phyloP scores from a whole-genome alignment of 2,113 vertebrate genomes.

The Ceyx margarethae region DNA sequence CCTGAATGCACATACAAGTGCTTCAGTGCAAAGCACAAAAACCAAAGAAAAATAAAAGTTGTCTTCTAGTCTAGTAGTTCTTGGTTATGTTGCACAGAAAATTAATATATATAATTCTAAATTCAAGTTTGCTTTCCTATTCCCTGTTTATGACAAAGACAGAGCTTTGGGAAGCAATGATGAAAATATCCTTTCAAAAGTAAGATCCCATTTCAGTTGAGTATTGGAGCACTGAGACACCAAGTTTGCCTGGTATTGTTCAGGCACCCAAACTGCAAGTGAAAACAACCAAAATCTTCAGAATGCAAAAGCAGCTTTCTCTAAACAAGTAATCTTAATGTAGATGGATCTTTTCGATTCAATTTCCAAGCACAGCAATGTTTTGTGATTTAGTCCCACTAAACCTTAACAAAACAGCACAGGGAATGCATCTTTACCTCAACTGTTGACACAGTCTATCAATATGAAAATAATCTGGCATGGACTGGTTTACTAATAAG shows the following conservation, averaged over 20 bases:
- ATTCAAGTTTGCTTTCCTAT: not conserved
- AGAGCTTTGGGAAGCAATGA: not conserved
- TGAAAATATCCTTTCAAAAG: not conserved
- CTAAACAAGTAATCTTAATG: not conserved
- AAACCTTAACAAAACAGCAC: conserved; percentile 42
- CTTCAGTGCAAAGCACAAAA: not conserved
- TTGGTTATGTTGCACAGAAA: not conserved
- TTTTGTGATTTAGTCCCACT: conserved; percentile 48
- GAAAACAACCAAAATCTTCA: not conserved
- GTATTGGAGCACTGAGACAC: not conserved
- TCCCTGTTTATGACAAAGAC: not conserved
- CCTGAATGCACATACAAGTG: not conserved
- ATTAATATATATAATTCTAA: not conserved
- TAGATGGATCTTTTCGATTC: conserved; percentile 23
- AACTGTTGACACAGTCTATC: not conserved
- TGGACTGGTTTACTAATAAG: conserved; percentile 27
- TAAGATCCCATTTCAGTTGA: not conserved
- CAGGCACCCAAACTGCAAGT: not conserved
- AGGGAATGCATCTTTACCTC: not conserved
- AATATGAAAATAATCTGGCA: conserved; percentile 53
- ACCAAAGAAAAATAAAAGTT: not conserved
- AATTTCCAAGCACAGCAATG: conserved; percentile 39
- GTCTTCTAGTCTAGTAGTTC: not conserved
- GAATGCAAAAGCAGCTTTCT: not conserved
- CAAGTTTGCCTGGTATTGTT: not conserved